A percentile compares a stretch with the other conserved stretches of the same genome.
Evolutionary conservation across 2,888 invertebrate species (phyloP).

Genomic region (Hydrotaea cyrtoneurina): DNA sequence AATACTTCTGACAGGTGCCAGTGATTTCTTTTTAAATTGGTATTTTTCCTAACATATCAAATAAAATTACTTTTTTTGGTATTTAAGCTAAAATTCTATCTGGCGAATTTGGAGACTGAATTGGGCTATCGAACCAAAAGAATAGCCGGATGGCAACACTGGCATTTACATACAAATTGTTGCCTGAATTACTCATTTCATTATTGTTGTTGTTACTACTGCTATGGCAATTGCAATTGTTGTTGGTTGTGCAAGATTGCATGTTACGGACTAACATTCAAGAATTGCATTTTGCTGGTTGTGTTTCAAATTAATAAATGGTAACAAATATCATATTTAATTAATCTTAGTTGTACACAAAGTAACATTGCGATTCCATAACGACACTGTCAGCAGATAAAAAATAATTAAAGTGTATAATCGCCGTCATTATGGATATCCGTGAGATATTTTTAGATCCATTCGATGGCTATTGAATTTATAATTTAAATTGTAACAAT

Average conservation of each 20-base stretch:
- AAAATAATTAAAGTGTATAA: slow-evolving; percentile 31
- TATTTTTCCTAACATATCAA: too few relatives aligned
- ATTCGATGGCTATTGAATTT: background rate
- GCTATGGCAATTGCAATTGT: background rate
- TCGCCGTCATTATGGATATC: slow-evolving; percentile 26
- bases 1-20: too few relatives aligned
- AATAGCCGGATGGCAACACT: too few relatives aligned
- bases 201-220: background rate
- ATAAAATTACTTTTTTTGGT: too few relatives aligned
- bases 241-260: slow-evolving; percentile 38
- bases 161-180: slow-evolving; percentile 21
- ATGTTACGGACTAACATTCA: slow-evolving; percentile 23
- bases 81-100: too few relatives aligned
- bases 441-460: slow-evolving; percentile 18
- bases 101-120: too few relatives aligned
- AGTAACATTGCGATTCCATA: background rate
- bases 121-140: too few relatives aligned
- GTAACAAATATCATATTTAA: slow-evolving; percentile 60
- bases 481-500: background rate
- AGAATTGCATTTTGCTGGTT: slow-evolving; percentile 33
- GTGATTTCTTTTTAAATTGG: too few relatives aligned
- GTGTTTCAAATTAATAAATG: slow-evolving; percentile 44
- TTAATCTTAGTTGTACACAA: slow-evolving; percentile 53
- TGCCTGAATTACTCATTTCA: slow-evolving; percentile 29
- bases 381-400: slow-evolving; percentile 33